These are phyloP conservation scores for Apus apus DNA, from an alignment of 2,113 vertebrate genomes.

Conservation along the genomic window DNA sequence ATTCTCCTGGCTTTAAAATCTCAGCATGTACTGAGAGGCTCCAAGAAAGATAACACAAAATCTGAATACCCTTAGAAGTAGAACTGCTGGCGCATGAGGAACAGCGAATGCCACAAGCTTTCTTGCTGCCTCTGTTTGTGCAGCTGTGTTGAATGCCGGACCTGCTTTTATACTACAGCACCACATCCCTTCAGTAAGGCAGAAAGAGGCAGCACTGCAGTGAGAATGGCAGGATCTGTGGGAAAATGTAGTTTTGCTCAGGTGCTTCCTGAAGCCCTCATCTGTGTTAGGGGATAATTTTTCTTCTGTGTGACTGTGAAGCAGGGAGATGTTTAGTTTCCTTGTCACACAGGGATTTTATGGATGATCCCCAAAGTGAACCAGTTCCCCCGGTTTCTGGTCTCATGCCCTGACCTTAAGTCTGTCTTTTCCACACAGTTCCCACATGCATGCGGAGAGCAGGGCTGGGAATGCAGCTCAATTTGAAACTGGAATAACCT, in stretches of 20 bases:
- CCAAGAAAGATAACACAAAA: neutral
- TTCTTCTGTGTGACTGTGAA: neutral
- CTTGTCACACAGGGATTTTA: neutral
- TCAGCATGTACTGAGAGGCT: neutral
- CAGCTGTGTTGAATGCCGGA: neutral
- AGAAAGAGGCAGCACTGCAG: neutral
- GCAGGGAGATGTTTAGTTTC: neutral
- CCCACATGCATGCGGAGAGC: neutral
- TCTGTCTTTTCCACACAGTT: neutral
- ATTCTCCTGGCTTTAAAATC: neutral
- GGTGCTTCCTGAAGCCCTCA: neutral
- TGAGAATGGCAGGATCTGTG: neutral
- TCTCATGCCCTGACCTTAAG: neutral
- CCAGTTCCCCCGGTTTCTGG: neutral
- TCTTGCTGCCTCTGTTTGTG: neutral
- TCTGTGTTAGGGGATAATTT: neutral
- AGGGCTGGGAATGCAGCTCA: neutral
- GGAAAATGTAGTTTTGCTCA: neutral
- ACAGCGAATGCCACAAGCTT: neutral
- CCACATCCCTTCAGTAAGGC: neutral
- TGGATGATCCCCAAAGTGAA: neutral
- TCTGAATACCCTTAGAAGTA: neutral
- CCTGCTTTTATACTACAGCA: neutral
- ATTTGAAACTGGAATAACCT: neutral
- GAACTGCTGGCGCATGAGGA: neutral